Conservation (phyloP, 1,140 invertebrate genomes). For the Leptoteleia sp. region DNA sequence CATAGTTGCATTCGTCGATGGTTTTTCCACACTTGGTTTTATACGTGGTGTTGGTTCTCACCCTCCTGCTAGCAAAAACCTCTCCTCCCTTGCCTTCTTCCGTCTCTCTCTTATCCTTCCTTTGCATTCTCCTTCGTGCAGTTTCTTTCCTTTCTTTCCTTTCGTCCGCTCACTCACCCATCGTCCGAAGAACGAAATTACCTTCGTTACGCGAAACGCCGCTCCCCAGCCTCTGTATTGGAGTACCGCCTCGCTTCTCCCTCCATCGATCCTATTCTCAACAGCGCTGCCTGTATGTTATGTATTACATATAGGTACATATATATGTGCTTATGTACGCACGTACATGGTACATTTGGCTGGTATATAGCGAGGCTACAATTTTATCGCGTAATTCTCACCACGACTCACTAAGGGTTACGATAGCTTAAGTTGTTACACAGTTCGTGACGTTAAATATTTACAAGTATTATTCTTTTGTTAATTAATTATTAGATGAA, state of each 20-base stretch:
- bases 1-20: constrained; percentile 59
- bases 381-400: constrained; percentile 66
- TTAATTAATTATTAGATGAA: background rate
- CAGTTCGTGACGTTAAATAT: constrained; percentile 41
- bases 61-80: constrained; percentile 58
- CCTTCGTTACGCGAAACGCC: constrained; percentile 80
- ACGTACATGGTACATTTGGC: constrained; percentile 60
- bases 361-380: constrained; percentile 54
- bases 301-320: constrained; percentile 60
- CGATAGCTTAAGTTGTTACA: constrained; percentile 37
- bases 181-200: constrained; percentile 80
- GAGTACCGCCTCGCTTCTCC: constrained; percentile 68
- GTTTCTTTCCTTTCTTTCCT: constrained; percentile 66
- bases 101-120: constrained; percentile 63
- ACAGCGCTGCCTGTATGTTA: constrained; percentile 57
- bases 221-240: constrained; percentile 72
- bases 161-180: constrained; percentile 71
- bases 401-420: constrained; percentile 53
- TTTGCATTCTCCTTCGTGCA: constrained; percentile 61
- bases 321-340: constrained; percentile 55
- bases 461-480: constrained; percentile 7
- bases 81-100: constrained; percentile 50
- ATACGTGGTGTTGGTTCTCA: constrained; percentile 61
- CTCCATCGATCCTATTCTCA: constrained; percentile 67
- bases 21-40: constrained; percentile 58